Conservation (phyloP, 2,113 vertebrate genomes). For the Lophochroa leadbeateri region DNA sequence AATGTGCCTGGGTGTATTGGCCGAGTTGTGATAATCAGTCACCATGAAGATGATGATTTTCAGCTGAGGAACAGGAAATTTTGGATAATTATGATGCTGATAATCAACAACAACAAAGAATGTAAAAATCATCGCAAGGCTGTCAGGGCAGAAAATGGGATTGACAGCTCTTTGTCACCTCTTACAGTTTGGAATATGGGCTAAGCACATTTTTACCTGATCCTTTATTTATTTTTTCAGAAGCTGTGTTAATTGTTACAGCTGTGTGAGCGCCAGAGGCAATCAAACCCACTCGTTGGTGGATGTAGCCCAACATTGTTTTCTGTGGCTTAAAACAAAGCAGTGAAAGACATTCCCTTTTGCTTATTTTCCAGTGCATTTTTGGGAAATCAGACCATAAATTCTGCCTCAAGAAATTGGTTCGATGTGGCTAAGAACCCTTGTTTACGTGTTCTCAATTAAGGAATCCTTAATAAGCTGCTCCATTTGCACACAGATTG, state of each 20-base stretch:
- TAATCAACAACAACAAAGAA: neutral
- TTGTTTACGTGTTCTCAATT: slow-evolving; percentile 72
- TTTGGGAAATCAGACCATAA: slow-evolving; percentile 72
- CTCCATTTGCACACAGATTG: slow-evolving; percentile 67
- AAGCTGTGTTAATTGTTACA: neutral
- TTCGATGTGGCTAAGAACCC: slow-evolving; percentile 47
- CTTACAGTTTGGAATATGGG: neutral
- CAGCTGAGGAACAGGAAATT: neutral
- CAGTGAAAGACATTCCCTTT: slow-evolving; percentile 42
- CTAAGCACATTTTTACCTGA: neutral
- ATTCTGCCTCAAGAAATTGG: slow-evolving; percentile 68
- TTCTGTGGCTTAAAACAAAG: slow-evolving; percentile 67
- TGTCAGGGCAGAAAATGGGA: neutral
- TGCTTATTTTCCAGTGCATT: slow-evolving; percentile 62
- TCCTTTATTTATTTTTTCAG: accelerated
- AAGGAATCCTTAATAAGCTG: slow-evolving; percentile 68
- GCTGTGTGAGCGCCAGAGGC: neutral
- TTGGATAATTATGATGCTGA: neutral
- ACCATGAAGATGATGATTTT: neutral
- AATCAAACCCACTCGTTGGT: neutral
- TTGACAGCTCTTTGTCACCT: neutral
- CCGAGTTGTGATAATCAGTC: neutral
- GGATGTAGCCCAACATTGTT: slow-evolving; percentile 30
- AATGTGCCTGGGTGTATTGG: neutral
- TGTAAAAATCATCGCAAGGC: neutral